Conservation (phyloP, 1,140 invertebrate genomes). For the Lasioglossum albipes region DNA sequence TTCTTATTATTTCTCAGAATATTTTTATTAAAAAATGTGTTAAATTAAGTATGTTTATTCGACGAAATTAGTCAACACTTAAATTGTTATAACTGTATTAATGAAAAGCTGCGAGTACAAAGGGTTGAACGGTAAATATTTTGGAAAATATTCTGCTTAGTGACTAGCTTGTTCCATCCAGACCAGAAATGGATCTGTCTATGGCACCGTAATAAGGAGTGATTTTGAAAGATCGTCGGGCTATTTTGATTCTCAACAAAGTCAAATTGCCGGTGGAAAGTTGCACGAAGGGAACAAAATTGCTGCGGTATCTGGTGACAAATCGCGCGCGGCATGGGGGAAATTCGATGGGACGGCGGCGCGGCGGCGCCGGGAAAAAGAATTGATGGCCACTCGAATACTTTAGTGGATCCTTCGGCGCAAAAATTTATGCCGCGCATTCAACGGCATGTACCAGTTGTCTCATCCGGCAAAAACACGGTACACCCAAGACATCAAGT, state of each 20-base stretch:
- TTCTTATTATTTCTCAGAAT: too few relatives aligned
- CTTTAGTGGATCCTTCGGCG: conserved; percentile 4
- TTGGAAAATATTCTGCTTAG: too few relatives aligned
- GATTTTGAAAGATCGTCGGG: not conserved
- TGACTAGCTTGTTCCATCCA: too few relatives aligned
- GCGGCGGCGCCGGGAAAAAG: not conserved
- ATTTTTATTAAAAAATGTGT: too few relatives aligned
- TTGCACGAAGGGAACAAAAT: not conserved
- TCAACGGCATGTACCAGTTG: not conserved
- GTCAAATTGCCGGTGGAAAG: not conserved
- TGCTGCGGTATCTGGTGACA: not conserved
- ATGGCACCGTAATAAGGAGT: not conserved
- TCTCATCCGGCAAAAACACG: not conserved
- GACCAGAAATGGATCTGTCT: too few relatives aligned
- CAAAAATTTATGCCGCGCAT: not conserved
- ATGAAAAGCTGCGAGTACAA: too few relatives aligned
- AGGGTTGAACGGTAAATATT: too few relatives aligned
- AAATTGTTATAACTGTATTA: too few relatives aligned
- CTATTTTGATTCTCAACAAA: not conserved
- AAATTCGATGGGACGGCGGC: conserved; percentile 3
- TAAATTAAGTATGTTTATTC: too few relatives aligned
- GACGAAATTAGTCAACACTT: too few relatives aligned
- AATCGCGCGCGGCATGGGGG: not conserved
- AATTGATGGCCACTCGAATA: conserved; percentile 9
- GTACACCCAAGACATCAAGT: not conserved